These are phyloP conservation scores for Apis mellifera DNA, from an alignment of 1,140 invertebrate species.

Conservation along the genomic window Amel_HAv3.1 CM009934.2:2880501-2881000, in stretches of 20 bases:
- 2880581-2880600: no score
- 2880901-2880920: conserved; percentile 36
- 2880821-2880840: conserved; percentile 44
- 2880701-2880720: conserved; percentile 69
- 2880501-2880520: no score
- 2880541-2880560: no score
- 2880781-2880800: conserved; percentile 62
- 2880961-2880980: conserved; percentile 3
- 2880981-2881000: background rate
- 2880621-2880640: no score
- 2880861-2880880: no score
- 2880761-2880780: conserved; percentile 70
- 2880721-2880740: conserved; percentile 78
- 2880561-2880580: no score
- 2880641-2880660: background rate
- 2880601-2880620: no score
- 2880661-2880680: conserved; percentile 15
- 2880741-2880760: conserved; percentile 74
- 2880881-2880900: conserved; percentile 26
- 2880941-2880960: background rate
- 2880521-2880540: no score
- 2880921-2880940: background rate
- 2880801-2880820: conserved; percentile 49
- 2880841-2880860: conserved; percentile 17
- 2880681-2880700: conserved; percentile 36